Conservation (phyloP, 92 coral and sea anemone species). For the Scolanthus callimorphus region DNA sequence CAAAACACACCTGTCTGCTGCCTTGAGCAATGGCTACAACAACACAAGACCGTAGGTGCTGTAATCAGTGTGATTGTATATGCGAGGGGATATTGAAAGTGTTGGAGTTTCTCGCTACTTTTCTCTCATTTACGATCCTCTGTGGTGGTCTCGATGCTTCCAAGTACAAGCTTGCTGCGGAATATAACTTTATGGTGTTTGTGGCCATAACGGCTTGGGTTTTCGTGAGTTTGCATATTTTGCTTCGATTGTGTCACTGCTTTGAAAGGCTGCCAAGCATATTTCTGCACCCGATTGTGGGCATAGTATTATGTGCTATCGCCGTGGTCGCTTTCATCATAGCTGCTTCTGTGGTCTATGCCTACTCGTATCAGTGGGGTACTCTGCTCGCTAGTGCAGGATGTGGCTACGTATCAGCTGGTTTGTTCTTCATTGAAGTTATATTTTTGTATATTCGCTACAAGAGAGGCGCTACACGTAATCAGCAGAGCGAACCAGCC, state of each 20-base stretch:
- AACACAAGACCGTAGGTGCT: too few species aligned
- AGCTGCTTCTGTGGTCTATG: conserved; percentile 67
- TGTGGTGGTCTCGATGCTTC: conserved; percentile 37
- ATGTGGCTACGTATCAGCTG: conserved; percentile 78
- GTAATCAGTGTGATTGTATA: too few species aligned
- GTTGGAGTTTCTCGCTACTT: conserved; percentile 54
- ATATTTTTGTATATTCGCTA: conserved; percentile 38
- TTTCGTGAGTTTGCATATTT: conserved; percentile 72
- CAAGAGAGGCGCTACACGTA: neutral
- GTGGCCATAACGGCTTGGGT: conserved; percentile 73
- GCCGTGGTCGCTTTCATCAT: conserved; percentile 60
- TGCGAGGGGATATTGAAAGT: conserved; percentile 74
- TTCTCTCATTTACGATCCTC: conserved; percentile 65
- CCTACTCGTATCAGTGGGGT: conserved; percentile 1
- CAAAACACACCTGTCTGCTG: too few species aligned
- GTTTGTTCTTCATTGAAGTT: conserved; percentile 67
- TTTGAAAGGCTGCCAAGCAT: conserved; percentile 73
- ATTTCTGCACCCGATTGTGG: conserved; percentile 63
- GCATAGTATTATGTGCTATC: conserved; percentile 46
- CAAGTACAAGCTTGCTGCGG: conserved; percentile 23
- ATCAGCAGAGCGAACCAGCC: neutral
- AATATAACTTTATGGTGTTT: conserved; percentile 73
- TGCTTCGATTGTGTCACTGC: conserved; percentile 64
- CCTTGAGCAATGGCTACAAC: too few species aligned
- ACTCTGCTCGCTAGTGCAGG: conserved; percentile 54